Evolutionary conservation across 2,888 invertebrate species (phyloP).

Genomic region (Drosophila bunnanda): DNA sequence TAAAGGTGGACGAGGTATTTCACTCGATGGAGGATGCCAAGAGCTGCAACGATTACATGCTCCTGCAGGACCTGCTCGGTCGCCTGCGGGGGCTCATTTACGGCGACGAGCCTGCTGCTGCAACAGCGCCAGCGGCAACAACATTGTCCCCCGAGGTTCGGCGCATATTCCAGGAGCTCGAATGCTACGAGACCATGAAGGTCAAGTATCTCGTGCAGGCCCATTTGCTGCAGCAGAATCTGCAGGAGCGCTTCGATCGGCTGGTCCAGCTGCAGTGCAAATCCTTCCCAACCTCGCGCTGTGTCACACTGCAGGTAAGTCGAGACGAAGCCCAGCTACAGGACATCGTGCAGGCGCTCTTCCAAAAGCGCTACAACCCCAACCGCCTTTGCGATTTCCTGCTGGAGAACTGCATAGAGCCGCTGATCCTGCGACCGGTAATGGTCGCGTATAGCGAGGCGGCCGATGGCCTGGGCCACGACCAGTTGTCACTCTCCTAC

Average conservation of each 20-base stretch:
- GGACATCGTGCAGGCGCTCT: conserved; percentile 82
- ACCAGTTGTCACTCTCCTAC: conserved; percentile 82
- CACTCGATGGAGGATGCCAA: conserved; percentile 83
- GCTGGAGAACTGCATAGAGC: conserved; percentile 82
- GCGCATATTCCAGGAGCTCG: conserved; percentile 77
- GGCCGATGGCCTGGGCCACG: conserved; percentile 49
- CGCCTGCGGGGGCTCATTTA: conserved; percentile 80
- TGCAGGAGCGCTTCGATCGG: conserved; percentile 83
- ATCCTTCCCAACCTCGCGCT: conserved; percentile 82
- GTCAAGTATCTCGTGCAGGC: conserved; percentile 82
- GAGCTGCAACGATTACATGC: conserved; percentile 78
- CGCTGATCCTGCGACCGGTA: conserved; percentile 82
- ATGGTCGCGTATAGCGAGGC: conserved; percentile 77
- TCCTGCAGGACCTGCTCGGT: conserved; percentile 78
- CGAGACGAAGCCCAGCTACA: conserved; percentile 80
- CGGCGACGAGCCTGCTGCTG: conserved; percentile 46
- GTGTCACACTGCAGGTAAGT: conserved; percentile 81
- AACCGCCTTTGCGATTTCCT: conserved; percentile 82
- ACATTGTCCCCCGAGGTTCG: conserved; percentile 61
- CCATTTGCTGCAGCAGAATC: conserved; percentile 81
- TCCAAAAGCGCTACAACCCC: conserved; percentile 83
- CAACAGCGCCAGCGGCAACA: not conserved
- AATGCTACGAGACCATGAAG: conserved; percentile 83
- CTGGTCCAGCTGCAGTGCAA: conserved; percentile 83
- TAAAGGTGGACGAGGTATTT: conserved; percentile 85